Conservation (phyloP, 2,797 vertebrate genomes). For the Micrastur ruficollis region DNA sequence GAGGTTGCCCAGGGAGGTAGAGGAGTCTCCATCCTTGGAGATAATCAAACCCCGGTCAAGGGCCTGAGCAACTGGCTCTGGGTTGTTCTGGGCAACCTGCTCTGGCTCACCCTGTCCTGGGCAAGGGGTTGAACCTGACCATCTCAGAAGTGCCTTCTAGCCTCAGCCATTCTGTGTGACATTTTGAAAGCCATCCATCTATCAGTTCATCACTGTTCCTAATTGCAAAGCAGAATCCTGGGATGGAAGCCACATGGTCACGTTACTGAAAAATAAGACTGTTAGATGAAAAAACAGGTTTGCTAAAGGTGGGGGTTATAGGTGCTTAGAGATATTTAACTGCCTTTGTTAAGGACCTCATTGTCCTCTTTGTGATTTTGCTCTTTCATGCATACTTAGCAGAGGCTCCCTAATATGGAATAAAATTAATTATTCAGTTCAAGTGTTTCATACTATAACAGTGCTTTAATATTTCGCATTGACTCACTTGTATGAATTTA, state of each 20-base stretch:
- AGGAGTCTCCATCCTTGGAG: neutral
- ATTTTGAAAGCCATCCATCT: neutral
- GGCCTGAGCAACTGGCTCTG: neutral
- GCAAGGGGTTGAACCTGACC: neutral
- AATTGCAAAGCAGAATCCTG: neutral
- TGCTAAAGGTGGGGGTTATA: accelerated
- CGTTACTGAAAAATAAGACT: neutral
- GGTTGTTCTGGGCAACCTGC: neutral
- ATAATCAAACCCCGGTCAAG: neutral
- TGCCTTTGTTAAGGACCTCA: neutral
- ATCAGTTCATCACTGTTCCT: neutral
- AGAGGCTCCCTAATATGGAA: neutral
- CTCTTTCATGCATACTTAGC: neutral
- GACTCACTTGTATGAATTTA: neutral
- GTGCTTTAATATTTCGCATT: neutral
- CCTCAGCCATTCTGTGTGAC: neutral
- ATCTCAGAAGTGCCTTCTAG: neutral
- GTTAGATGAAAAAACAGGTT: neutral
- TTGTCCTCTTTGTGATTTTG: neutral
- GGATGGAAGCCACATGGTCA: neutral
- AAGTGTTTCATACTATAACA: neutral
- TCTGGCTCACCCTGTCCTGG: neutral
- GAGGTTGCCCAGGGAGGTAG: neutral
- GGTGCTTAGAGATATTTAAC: neutral
- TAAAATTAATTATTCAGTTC: neutral